Percentiles rank a stretch among this genome's conserved stretches.
phyloP scores from a whole-genome alignment of 1,140 invertebrate genomes.

The Drosophila auraria region DNA sequence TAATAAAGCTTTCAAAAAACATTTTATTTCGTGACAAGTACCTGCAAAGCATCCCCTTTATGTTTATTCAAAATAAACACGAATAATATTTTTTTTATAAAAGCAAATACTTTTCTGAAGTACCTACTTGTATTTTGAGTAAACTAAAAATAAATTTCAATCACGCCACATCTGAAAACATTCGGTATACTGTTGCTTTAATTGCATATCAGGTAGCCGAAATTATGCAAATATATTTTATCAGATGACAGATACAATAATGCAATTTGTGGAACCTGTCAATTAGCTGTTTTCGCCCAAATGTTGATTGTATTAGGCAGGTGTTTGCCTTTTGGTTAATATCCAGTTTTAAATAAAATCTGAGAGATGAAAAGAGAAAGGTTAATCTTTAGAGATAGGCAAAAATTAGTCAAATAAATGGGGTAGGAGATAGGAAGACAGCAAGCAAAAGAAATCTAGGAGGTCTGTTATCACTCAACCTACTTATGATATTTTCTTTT shows the following conservation, averaged over 20 bases:
- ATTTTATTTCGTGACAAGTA: too few species aligned
- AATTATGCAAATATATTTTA: conserved; percentile 48
- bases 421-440: not conserved
- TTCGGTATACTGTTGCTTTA: conserved; percentile 13
- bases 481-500: not conserved
- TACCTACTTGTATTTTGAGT: conserved; percentile 14
- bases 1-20: not conserved
- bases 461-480: not conserved
- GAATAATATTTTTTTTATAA: not conserved
- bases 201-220: conserved; percentile 32
- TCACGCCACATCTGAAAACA: conserved; percentile 26
- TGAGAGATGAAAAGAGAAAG: not conserved
- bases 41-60: not conserved
- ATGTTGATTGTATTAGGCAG: conserved; percentile 19
- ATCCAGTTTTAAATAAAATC: conserved; percentile 10
- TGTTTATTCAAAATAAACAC: not conserved
- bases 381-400: not conserved
- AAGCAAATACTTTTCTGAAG: conserved; percentile 9
- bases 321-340: conserved; percentile 5
- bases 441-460: not conserved
- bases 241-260: conserved; percentile 34
- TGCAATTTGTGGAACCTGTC: conserved; percentile 37
- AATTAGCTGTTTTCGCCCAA: conserved; percentile 22
- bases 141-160: conserved; percentile 33
- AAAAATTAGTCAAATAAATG: not conserved